Evolutionary conservation across 1,140 invertebrate genomes (phyloP).

Genomic region (Scaptomyza hsui): DNA sequence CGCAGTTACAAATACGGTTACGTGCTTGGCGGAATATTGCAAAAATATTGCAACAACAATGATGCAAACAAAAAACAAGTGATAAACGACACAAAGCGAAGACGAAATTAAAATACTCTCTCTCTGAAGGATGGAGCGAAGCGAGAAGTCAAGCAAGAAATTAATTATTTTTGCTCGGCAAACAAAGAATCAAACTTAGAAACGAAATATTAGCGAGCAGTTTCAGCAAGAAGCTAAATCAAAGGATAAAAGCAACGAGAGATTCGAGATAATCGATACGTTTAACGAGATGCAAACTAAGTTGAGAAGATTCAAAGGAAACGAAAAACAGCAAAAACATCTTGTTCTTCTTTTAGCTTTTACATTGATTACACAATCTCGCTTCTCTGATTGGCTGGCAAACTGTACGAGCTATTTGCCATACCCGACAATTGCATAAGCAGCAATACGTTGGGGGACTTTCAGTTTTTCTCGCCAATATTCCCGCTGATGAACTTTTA

Average conservation of each 20-base stretch:
- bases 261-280: neutral
- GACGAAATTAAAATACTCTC: constrained; percentile 29
- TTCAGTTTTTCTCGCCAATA: constrained; percentile 73
- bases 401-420: constrained; percentile 2
- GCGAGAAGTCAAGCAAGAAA: too few relatives aligned
- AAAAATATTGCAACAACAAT: constrained; percentile 71
- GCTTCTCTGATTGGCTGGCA: neutral
- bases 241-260: neutral
- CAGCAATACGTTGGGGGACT: constrained; percentile 51
- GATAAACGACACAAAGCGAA: neutral
- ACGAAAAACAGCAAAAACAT: neutral
- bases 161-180: too few relatives aligned
- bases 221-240: neutral
- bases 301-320: too few relatives aligned
- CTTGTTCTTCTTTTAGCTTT: too few relatives aligned
- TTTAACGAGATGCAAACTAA: too few relatives aligned
- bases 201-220: neutral
- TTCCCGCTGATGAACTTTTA: constrained; percentile 78
- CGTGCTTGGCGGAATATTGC: constrained; percentile 72
- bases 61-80: constrained; percentile 22
- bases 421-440: constrained; percentile 16
- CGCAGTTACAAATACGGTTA: constrained; percentile 63
- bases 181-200: too few relatives aligned
- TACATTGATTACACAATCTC: too few relatives aligned
- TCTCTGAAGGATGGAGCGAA: too few relatives aligned